These are phyloP conservation scores for Octodonta nipae DNA, from an alignment of 2,888 invertebrate species.

Conservation along the genomic window DNA sequence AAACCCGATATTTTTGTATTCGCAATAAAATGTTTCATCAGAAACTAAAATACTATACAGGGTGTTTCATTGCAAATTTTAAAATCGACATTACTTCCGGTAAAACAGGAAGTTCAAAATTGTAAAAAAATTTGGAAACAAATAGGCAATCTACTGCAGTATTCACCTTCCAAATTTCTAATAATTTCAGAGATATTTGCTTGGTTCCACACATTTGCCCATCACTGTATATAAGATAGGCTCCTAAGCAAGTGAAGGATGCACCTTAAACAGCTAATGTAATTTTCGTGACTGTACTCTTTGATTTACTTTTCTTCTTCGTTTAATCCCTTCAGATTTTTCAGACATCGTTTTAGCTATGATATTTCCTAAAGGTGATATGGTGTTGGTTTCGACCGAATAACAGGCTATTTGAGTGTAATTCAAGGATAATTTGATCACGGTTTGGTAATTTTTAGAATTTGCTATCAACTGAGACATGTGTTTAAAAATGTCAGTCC, in stretches of 20 bases:
- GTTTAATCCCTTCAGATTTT: constrained; percentile 13
- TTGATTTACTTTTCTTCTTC: constrained; percentile 23
- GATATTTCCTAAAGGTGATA: constrained; percentile 19
- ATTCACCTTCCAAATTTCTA: too few species aligned
- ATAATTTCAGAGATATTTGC: too few species aligned
- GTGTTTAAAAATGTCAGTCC: constrained; percentile 15
- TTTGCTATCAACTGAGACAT: constrained; percentile 12
- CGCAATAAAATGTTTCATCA: too few species aligned
- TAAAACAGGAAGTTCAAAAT: too few species aligned
- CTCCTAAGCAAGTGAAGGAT: constrained; percentile 44
- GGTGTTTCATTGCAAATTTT: too few species aligned
- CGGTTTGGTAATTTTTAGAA: constrained; percentile 10
- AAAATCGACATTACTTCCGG: too few species aligned
- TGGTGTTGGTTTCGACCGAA: constrained; percentile 12
- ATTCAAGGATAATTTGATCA: constrained; percentile 14
- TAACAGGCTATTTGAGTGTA: constrained; percentile 11
- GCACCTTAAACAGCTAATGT: constrained; percentile 42
- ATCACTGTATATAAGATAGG: constrained; percentile 51
- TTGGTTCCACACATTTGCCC: too few species aligned
- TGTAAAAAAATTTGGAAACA: too few species aligned
- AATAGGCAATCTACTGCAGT: too few species aligned
- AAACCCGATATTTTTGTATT: too few species aligned
- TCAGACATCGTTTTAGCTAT: constrained; percentile 18
- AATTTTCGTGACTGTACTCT: constrained; percentile 28
- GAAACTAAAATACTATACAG: too few species aligned